phyloP scores from a whole-genome alignment of 1,140 invertebrate species.

The Brachionus angularis region DNA sequence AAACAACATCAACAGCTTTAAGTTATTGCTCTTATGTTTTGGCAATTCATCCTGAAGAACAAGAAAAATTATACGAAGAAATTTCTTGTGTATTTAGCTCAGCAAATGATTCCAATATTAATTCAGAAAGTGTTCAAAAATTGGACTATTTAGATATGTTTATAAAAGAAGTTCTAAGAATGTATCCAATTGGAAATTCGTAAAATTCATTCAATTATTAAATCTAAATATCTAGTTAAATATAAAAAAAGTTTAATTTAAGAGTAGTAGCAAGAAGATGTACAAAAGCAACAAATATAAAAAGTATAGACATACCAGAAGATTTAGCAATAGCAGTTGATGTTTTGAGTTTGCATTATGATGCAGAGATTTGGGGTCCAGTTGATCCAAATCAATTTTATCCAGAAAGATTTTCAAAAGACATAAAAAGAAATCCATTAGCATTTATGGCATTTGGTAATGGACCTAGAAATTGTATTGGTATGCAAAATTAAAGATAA shows the following conservation, averaged over 20 bases:
- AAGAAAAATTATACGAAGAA: conserved; percentile 58
- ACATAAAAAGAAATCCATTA: conserved; percentile 46
- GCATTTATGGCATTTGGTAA: conserved; percentile 55
- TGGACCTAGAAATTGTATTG: conserved; percentile 55
- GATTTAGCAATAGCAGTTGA: conserved; percentile 53
- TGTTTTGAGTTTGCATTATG: conserved; percentile 55
- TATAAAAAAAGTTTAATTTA: background rate
- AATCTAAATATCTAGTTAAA: background rate
- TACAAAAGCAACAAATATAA: conserved; percentile 18
- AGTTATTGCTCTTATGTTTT: conserved; percentile 59
- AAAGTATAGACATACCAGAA: conserved; percentile 48
- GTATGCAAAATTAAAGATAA: no score
- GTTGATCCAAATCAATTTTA: conserved; percentile 49
- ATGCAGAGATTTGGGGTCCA: conserved; percentile 51
- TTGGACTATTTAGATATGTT: conserved; percentile 53
- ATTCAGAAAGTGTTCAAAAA: conserved; percentile 48
- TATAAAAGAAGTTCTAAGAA: conserved; percentile 51
- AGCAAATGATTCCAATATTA: background rate
- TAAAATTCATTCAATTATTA: no score
- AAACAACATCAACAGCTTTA: conserved; percentile 60
- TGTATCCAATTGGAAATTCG: conserved; percentile 54
- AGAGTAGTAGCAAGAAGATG: conserved; percentile 17
- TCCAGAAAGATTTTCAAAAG: conserved; percentile 50
- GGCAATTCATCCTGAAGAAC: conserved; percentile 58
- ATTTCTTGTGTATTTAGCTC: conserved; percentile 46